Percentiles rank a stretch among this genome's conserved stretches.
phyloP scores from a whole-genome alignment of 2,113 vertebrate genomes.

The Zosterops lateralis region DNA sequence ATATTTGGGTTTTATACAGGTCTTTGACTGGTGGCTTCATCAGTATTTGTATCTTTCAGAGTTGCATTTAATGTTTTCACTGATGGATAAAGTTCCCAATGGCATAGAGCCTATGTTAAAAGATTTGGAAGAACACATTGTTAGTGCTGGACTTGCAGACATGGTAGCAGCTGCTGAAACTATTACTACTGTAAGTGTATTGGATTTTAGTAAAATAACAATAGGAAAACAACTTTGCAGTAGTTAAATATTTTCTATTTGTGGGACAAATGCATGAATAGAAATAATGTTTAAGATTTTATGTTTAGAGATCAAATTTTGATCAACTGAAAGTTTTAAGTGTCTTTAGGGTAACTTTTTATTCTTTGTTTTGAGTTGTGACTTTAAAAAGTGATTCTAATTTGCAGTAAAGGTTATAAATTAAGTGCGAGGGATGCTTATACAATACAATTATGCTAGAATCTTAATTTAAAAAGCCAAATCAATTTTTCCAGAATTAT shows the following conservation, averaged over 20 bases:
- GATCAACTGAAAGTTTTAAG: not conserved
- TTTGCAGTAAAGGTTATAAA: not conserved
- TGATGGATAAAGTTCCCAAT: constrained; percentile 98
- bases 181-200: constrained; percentile 92
- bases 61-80: constrained; percentile 96
- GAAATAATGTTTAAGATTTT: not conserved
- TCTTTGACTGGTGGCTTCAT: constrained; percentile 26
- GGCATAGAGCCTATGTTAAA: constrained; percentile 98
- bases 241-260: not conserved
- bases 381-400: not conserved
- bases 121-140: constrained; percentile 98
- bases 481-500: not conserved
- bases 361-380: not conserved
- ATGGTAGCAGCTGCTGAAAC: constrained; percentile 98
- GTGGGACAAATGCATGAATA: not conserved
- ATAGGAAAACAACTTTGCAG: not conserved
- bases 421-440: not conserved
- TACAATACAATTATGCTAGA: not conserved
- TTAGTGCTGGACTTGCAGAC: constrained; percentile 95
- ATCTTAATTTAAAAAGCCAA: not conserved
- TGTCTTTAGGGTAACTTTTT: not conserved
- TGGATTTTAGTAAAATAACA: not conserved
- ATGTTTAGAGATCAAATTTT: not conserved
- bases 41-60: constrained; percentile 77
- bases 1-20: not conserved